Evolutionary conservation across 2,888 invertebrate genomes (phyloP).

Genomic region (Dynastes maya): DNA sequence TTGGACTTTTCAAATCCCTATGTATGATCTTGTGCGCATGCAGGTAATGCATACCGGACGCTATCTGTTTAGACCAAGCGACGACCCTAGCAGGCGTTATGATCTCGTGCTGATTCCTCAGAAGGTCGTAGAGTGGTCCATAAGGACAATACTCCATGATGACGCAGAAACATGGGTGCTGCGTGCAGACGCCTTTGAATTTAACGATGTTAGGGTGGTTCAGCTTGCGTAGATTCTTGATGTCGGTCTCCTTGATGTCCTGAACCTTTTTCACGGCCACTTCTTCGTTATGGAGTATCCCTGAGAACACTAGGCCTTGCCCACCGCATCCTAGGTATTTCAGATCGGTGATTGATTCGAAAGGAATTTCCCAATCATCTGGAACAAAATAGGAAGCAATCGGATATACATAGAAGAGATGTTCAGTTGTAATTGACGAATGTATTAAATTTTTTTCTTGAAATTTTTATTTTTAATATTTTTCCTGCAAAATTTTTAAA

Average conservation of each 20-base stretch:
- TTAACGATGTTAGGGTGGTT: constrained; percentile 96
- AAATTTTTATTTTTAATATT: no score
- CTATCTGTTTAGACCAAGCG: constrained; percentile 96
- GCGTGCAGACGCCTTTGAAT: constrained; percentile 94
- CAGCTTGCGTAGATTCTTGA: constrained; percentile 90
- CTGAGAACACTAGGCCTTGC: constrained; percentile 96
- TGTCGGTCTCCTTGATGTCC: constrained; percentile 93
- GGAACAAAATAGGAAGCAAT: constrained; percentile 57
- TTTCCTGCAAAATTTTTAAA: no score
- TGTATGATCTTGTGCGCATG: constrained; percentile 98
- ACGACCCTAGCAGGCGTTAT: constrained; percentile 90
- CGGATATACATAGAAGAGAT: not conserved
- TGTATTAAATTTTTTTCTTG: no score
- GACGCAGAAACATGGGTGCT: constrained; percentile 93
- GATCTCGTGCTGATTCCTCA: constrained; percentile 85
- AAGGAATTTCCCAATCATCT: constrained; percentile 97
- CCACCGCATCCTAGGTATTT: constrained; percentile 96
- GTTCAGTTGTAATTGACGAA: no score
- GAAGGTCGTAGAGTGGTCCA: constrained; percentile 93
- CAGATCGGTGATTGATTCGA: constrained; percentile 90
- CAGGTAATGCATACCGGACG: constrained; percentile 96
- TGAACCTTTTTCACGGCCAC: constrained; percentile 98
- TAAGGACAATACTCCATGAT: constrained; percentile 99
- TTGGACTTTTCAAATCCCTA: constrained; percentile 98
- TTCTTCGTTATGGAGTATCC: constrained; percentile 84